Base-by-base conservation (phyloP, 37 sponge, comb jelly and placozoan genomes). In the Amphimedon queenslandica region DNA sequence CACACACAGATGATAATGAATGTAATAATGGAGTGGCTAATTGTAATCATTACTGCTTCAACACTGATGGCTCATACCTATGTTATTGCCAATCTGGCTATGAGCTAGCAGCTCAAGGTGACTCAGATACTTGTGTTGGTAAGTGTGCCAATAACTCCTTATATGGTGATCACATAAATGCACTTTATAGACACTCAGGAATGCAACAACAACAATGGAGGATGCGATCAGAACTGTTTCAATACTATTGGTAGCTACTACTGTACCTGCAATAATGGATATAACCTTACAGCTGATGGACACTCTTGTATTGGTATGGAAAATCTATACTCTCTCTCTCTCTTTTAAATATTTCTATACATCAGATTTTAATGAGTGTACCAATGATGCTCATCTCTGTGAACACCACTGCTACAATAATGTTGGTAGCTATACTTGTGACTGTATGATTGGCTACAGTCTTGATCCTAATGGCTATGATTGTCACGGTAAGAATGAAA, bases 361-460 rank as follows among this genome's bases (percentile, higher is more conserved):
- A 18, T 47, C 21, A 60, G 61, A 60, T 60, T 6, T 25, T 60
- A 60, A 60, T 60, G 81, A 81, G 41, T 81, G 81, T 42, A 34
- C 40, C 8, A 18, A 16, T 1, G 47, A 36, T n/a, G 65, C 72
- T 73, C 71, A 73, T n/a, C 71, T 70, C 28, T 81, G 81, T 73
- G 74, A 42, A 6, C 58, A 55, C 27, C 20, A 23, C 13, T 81
- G 81, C 42, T 55, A 34, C 27, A 60, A 60, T 25, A 55, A 36
- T 1, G 33, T 51, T 1, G 81, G 81, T 1, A 72, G 73, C 4
- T 82, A 55, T 39, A 20, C 11, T 21, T 82, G 82, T 55, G 36
- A 35, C 43, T 82, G 82, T 82, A 2, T 10, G 1, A 3, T 11
- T 57, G 82, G 82, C 1, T 82, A 38, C 63, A 56, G 18, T 20